These are phyloP conservation scores for Mustela nigripes DNA, from an alignment of 2,113 vertebrate species.

Conservation along the genomic window DNA sequence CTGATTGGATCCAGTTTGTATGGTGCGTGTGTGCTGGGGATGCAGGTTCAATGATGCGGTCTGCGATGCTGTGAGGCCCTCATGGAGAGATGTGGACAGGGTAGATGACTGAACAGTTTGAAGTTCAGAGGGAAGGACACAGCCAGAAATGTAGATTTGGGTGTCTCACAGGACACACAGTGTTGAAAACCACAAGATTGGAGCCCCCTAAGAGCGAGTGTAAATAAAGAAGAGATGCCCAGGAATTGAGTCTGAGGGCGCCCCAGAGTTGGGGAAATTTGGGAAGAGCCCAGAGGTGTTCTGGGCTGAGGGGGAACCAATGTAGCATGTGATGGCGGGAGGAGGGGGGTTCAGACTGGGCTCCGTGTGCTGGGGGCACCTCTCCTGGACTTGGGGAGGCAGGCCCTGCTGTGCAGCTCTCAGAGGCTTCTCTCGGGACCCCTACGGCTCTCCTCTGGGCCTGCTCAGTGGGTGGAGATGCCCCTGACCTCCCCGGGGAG, in stretches of 20 bases:
- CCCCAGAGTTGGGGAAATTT: background rate
- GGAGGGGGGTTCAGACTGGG: background rate
- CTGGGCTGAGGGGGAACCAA: background rate
- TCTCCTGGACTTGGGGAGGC: background rate
- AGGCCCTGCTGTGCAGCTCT: background rate
- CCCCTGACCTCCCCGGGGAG: background rate
- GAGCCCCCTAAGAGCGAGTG: too few species aligned
- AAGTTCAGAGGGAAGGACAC: background rate
- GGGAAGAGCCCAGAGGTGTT: background rate
- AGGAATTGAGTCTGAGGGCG: background rate
- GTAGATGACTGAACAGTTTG: background rate
- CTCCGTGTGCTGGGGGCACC: fast-evolving
- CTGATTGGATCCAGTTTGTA: background rate
- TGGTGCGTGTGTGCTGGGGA: background rate
- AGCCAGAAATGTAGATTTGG: background rate
- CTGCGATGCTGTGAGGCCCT: background rate
- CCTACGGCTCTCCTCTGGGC: background rate
- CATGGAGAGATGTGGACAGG: background rate
- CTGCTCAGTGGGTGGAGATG: background rate
- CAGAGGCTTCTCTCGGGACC: background rate
- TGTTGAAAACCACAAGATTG: too few species aligned
- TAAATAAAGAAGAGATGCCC: background rate
- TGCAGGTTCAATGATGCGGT: fast-evolving
- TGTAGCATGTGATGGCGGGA: fast-evolving
- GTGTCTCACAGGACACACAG: fast-evolving